A percentile compares a stretch with the other conserved stretches of the same genome.
Evolutionary conservation across 1,140 invertebrate species (phyloP).

Genomic region (Lerema accius): DNA sequence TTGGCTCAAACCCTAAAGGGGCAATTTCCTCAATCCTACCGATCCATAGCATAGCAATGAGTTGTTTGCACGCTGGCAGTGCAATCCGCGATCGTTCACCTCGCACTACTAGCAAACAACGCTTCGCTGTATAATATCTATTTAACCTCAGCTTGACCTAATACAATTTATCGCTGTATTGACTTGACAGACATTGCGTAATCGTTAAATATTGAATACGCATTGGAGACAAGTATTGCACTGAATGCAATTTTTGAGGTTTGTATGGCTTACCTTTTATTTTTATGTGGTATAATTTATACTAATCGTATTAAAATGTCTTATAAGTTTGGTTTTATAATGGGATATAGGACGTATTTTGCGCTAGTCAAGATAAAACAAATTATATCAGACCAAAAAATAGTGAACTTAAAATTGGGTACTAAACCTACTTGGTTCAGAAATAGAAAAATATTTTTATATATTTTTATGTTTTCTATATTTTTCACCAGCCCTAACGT

Average conservation of each 20-base stretch:
- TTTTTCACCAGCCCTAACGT: too few relatives aligned
- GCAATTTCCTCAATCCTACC: slow-evolving; percentile 15
- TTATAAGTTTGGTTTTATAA: too few relatives aligned
- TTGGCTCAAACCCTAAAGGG: neutral
- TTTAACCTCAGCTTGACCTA: slow-evolving; percentile 38
- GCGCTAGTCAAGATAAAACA: too few relatives aligned
- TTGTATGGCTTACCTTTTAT: neutral
- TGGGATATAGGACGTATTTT: too few relatives aligned
- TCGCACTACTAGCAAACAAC: slow-evolving; percentile 20
- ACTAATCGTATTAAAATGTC: too few relatives aligned
- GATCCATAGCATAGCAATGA: too few relatives aligned
- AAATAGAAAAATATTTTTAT: too few relatives aligned
- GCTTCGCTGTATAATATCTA: slow-evolving; percentile 28
- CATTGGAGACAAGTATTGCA: neutral
- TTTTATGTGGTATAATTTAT: neutral
- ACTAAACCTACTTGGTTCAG: too few relatives aligned
- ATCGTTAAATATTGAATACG: slow-evolving; percentile 3
- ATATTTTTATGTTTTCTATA: too few relatives aligned
- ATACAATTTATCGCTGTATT: slow-evolving; percentile 45
- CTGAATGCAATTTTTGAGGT: neutral
- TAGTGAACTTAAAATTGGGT: too few relatives aligned
- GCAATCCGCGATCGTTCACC: slow-evolving; percentile 23
- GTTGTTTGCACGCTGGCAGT: too few relatives aligned
- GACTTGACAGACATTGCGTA: slow-evolving; percentile 29
- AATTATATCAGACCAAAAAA: too few relatives aligned